A percentile compares a stretch with the other conserved stretches of the same genome.
phyloP scores from a whole-genome alignment of 2,888 invertebrate genomes.

The Dromius quadrimaculatus region DNA sequence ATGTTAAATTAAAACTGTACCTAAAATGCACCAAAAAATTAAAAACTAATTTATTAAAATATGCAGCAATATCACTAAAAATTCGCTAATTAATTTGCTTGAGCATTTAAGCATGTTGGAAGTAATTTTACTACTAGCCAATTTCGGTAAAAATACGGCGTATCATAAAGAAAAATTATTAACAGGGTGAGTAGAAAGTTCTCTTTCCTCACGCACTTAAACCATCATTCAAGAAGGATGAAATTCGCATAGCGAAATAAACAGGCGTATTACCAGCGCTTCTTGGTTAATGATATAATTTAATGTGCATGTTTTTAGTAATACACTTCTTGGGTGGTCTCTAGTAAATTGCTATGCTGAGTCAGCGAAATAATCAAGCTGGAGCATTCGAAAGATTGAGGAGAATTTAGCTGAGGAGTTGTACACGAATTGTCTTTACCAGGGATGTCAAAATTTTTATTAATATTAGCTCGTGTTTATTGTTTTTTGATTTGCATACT shows the following conservation, averaged over 20 bases:
- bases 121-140: slow-evolving; percentile 29
- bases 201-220: neutral
- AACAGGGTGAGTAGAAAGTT: slow-evolving; percentile 3
- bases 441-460: slow-evolving; percentile 41
- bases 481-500: slow-evolving; percentile 14
- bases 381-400: neutral
- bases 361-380: slow-evolving; percentile 52
- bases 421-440: slow-evolving; percentile 43
- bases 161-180: slow-evolving; percentile 29
- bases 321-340: slow-evolving; percentile 64
- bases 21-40: slow-evolving; percentile 2
- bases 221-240: neutral
- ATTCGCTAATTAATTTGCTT: neutral
- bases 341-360: slow-evolving; percentile 61
- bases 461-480: slow-evolving; percentile 18
- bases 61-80: neutral
- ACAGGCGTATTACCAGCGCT: slow-evolving; percentile 38
- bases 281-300: slow-evolving; percentile 63
- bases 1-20: neutral
- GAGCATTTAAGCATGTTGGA: slow-evolving; percentile 25
- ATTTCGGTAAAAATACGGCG: slow-evolving; percentile 17
- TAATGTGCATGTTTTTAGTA: slow-evolving; percentile 63
- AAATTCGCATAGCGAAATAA: slow-evolving; percentile 11
- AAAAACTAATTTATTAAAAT: neutral
- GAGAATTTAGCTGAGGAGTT: slow-evolving; percentile 2